Percentiles rank a stretch among this genome's conserved stretches.
phyloP scores from a whole-genome alignment of 1,140 invertebrate species.

The Megalopta genalis region DNA sequence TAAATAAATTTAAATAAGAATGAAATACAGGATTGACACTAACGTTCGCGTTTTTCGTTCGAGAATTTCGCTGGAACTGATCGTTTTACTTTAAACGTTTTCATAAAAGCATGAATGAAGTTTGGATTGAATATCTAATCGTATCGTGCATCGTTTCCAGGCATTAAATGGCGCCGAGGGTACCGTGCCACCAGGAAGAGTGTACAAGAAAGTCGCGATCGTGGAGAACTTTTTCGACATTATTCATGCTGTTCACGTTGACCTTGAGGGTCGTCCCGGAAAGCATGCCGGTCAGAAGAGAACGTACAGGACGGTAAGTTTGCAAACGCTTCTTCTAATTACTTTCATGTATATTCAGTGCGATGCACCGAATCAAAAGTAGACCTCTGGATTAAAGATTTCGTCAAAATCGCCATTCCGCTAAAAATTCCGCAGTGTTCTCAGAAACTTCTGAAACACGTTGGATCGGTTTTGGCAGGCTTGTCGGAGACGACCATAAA shows the following conservation, averaged over 20 bases:
- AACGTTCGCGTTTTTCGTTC: not conserved
- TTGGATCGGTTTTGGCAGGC: too few species aligned
- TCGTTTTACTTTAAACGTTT: not conserved
- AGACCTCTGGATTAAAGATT: not conserved
- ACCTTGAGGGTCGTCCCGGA: constrained; percentile 91
- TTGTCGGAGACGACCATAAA: too few species aligned
- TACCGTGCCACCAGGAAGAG: constrained; percentile 81
- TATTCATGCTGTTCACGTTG: constrained; percentile 96
- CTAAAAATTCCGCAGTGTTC: too few species aligned
- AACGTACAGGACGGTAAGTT: constrained; percentile 95
- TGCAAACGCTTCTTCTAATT: not conserved
- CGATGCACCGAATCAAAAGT: too few species aligned
- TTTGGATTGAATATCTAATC: constrained; percentile 23
- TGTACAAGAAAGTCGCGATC: constrained; percentile 95
- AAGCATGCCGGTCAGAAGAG: constrained; percentile 97
- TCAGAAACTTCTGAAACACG: too few species aligned
- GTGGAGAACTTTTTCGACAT: constrained; percentile 99
- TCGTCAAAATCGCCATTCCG: too few species aligned
- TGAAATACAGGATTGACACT: not conserved
- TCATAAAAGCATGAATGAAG: not conserved
- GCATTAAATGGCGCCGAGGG: constrained; percentile 79
- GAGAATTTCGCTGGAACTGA: not conserved
- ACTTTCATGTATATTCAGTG: not conserved
- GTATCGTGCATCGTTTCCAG: constrained; percentile 64
- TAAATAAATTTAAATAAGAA: not conserved